phyloP scores from a whole-genome alignment of 2,888 invertebrate species.

The Lasiommata megera region DNA sequence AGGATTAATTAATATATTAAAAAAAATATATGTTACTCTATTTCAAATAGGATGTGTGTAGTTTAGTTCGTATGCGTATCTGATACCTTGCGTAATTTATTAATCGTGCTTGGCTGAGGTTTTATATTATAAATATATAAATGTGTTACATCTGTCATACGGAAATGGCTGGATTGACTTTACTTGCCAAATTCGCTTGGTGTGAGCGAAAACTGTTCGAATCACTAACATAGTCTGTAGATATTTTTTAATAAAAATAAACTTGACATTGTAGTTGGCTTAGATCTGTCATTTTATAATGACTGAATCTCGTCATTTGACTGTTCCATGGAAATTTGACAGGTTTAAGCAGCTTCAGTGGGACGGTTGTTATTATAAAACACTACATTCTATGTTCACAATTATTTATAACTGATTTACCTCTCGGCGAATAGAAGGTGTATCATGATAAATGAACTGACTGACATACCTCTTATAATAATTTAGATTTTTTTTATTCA shows the following conservation, averaged over 20 bases:
- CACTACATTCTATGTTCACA: background rate
- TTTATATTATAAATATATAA: conserved; percentile 32
- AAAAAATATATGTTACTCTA: conserved; percentile 39
- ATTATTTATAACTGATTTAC: background rate
- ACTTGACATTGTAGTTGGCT: background rate
- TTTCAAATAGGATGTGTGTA: conserved; percentile 48
- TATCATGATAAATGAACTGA: background rate
- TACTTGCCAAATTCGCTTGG: conserved; percentile 67
- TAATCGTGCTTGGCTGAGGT: conserved; percentile 65
- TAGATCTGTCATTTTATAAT: no score
- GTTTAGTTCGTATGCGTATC: conserved; percentile 51
- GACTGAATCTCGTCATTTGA: no score
- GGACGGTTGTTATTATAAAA: no score
- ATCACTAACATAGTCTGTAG: background rate
- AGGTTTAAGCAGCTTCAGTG: no score
- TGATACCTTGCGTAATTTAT: conserved; percentile 42
- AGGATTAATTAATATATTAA: conserved; percentile 44
- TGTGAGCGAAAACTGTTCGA: conserved; percentile 53
- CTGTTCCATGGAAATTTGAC: no score
- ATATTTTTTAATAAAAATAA: no score
- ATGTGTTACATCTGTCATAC: conserved; percentile 26
- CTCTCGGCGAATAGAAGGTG: background rate
- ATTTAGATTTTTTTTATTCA: conserved; percentile 1
- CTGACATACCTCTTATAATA: background rate
- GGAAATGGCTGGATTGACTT: conserved; percentile 39